Evolutionary conservation across 2,113 vertebrate species (phyloP).

Genomic region (Pseudorhombus dupliciocellatus): DNA sequence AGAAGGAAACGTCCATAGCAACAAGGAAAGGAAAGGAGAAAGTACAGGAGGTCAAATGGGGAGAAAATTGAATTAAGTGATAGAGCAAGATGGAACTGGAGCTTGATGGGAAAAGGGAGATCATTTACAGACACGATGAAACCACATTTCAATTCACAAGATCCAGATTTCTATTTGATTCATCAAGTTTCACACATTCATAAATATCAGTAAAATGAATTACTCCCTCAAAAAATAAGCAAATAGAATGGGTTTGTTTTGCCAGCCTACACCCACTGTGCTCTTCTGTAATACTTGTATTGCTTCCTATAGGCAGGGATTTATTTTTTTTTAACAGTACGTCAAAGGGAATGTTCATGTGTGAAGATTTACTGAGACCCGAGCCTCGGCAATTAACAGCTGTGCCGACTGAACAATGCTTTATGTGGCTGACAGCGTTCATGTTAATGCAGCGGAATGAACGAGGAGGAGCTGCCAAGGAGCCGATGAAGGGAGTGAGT

Average conservation of each 20-base stretch:
- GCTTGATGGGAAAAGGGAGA: not conserved
- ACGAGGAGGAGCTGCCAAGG: slow-evolving; percentile 34
- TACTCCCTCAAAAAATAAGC: too few relatives aligned
- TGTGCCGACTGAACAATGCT: slow-evolving; percentile 40
- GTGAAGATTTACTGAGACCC: slow-evolving; percentile 45
- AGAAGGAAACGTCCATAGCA: slow-evolving; percentile 7
- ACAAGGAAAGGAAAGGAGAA: slow-evolving; percentile 7
- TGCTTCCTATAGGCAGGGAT: not conserved
- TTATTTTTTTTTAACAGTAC: slow-evolving; percentile 42
- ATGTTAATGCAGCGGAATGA: slow-evolving; percentile 46
- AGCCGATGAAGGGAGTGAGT: slow-evolving; percentile 38
- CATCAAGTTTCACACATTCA: too few relatives aligned
- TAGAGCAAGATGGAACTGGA: slow-evolving; percentile 1
- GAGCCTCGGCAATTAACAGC: slow-evolving; percentile 44
- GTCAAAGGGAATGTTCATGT: slow-evolving; percentile 40
- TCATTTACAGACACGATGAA: not conserved
- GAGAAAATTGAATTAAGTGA: not conserved
- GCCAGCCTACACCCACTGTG: not conserved
- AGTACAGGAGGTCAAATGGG: not conserved
- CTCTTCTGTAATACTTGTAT: slow-evolving; percentile 15
- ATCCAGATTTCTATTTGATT: too few relatives aligned
- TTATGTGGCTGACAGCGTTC: slow-evolving; percentile 52
- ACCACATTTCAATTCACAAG: too few relatives aligned
- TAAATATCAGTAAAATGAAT: too few relatives aligned
- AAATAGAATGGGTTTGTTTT: too few relatives aligned